Conservation (phyloP, 1,140 invertebrate species). For the Pogonognathellus flavescens region DNA sequence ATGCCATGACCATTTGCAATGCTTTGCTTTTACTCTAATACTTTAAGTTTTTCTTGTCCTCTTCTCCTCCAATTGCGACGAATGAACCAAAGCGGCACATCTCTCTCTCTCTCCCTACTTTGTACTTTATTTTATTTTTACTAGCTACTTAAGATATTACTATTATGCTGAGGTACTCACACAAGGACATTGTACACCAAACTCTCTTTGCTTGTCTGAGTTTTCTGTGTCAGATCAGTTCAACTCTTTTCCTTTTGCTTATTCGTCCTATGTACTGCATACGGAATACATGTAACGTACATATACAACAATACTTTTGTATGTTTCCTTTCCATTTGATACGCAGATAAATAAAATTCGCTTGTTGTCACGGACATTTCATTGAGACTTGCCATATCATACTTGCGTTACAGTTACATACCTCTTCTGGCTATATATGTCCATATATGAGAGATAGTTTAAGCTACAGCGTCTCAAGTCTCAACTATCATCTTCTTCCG, state of each 20-base stretch:
- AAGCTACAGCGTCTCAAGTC: too few species aligned
- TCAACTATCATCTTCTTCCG: too few species aligned
- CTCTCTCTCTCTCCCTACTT: neutral
- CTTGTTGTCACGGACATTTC: conserved; percentile 31
- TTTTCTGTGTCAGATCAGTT: too few species aligned
- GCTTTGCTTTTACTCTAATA: conserved; percentile 7
- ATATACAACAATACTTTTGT: neutral
- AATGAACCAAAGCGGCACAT: neutral
- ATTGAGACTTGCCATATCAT: conserved; percentile 23
- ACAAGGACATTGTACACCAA: too few species aligned
- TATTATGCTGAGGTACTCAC: too few species aligned
- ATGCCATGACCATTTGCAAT: neutral
- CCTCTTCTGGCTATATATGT: too few species aligned
- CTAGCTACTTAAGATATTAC: conserved; percentile 24
- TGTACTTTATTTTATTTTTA: conserved; percentile 42
- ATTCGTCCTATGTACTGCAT: neutral
- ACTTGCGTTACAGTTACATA: neutral
- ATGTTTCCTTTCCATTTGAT: conserved; percentile 25
- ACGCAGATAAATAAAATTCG: conserved; percentile 20
- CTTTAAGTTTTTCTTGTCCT: neutral
- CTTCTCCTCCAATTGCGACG: neutral
- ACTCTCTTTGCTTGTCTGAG: too few species aligned
- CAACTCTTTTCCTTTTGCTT: neutral
- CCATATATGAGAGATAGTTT: too few species aligned
- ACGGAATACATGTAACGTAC: neutral